Percentiles rank a stretch among this genome's conserved stretches.
phyloP scores from a whole-genome alignment of 2,888 invertebrate species.

The Xanthia icteritia region DNA sequence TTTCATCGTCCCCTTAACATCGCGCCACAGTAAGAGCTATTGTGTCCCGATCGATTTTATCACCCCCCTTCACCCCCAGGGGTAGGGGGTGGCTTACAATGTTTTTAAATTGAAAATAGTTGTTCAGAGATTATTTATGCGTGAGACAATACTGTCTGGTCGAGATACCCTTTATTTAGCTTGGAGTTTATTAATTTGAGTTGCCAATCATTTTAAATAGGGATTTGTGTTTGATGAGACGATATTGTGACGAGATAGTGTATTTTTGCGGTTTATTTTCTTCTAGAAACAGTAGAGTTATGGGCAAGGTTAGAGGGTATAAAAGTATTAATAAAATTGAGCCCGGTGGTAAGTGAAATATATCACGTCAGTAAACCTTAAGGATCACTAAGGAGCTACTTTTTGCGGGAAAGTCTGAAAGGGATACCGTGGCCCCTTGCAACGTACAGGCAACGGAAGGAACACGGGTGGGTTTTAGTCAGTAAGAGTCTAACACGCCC shows the following conservation, averaged over 20 bases:
- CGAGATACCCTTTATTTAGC: constrained; percentile 53
- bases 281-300: not conserved
- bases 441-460: too few relatives aligned
- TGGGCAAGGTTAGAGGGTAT: too few relatives aligned
- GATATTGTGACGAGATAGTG: constrained; percentile 11
- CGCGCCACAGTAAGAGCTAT: constrained; percentile 61
- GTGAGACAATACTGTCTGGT: constrained; percentile 58
- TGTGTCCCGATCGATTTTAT: constrained; percentile 70
- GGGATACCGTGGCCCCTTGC: too few relatives aligned
- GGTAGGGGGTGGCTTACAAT: constrained; percentile 39
- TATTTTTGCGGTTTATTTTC: not conserved
- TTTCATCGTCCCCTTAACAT: constrained; percentile 51
- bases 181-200: constrained; percentile 44
- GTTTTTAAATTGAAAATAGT: constrained; percentile 70
- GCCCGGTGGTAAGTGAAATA: not conserved
- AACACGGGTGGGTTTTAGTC: too few relatives aligned
- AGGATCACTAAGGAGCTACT: not conserved
- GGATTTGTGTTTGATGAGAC: constrained; percentile 24
- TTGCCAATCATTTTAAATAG: constrained; percentile 34
- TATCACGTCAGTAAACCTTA: not conserved
- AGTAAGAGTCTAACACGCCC: too few relatives aligned
- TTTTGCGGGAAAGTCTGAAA: too few relatives aligned
- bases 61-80: constrained; percentile 34
- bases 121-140: constrained; percentile 61
- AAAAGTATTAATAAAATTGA: not conserved